A percentile compares a stretch with the other conserved stretches of the same genome.
Evolutionary conservation across 2,797 vertebrate genomes (phyloP).

Genomic region (Halcyon smyrnensis): DNA sequence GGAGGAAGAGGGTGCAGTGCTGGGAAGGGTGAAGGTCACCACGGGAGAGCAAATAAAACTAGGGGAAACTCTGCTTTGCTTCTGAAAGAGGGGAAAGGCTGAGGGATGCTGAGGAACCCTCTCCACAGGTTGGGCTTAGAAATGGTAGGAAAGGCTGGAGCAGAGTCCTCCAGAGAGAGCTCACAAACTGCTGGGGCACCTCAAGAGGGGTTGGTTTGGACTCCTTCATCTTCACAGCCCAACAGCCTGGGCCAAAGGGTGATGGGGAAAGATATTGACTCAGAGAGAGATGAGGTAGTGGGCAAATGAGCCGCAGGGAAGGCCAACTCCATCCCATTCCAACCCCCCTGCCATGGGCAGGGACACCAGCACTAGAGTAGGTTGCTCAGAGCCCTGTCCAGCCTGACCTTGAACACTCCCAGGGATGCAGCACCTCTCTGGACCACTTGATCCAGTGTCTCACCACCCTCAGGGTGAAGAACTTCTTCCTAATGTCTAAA

Average conservation of each 20-base stretch:
- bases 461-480: too few relatives aligned
- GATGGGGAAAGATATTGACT: too few relatives aligned
- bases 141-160: accelerated
- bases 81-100: neutral
- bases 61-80: neutral
- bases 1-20: too few relatives aligned
- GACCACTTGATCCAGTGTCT: too few relatives aligned
- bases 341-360: too few relatives aligned
- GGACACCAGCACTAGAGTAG: too few relatives aligned
- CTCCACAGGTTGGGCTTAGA: accelerated
- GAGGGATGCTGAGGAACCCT: neutral
- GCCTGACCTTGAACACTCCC: too few relatives aligned
- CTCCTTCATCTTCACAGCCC: neutral
- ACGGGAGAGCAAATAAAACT: neutral
- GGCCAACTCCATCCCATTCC: neutral
- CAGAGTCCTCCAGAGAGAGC: neutral
- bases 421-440: too few relatives aligned
- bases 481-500: too few relatives aligned
- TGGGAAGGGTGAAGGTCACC: neutral
- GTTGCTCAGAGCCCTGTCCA: too few relatives aligned
- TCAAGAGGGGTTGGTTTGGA: neutral
- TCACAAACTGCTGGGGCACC: neutral
- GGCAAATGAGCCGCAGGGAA: too few relatives aligned
- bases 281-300: neutral
- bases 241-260: too few relatives aligned